Evolutionary conservation across 2,888 invertebrate species (phyloP).

Genomic region (Heliconius ismenius): DNA sequence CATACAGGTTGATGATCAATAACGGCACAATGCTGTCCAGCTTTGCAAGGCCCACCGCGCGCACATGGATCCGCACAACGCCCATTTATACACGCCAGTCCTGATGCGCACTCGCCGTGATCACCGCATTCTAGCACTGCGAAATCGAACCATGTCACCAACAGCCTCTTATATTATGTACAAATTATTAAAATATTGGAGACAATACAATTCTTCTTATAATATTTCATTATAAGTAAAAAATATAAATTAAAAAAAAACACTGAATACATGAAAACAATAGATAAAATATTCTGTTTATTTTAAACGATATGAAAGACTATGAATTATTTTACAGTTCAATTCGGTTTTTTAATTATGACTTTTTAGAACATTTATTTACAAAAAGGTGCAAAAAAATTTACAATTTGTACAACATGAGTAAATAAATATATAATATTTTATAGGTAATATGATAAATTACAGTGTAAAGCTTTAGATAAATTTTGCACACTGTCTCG

Average conservation of each 20-base stretch:
- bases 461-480: conserved; percentile 57
- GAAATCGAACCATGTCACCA: conserved; percentile 43
- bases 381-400: conserved; percentile 2
- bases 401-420: conserved; percentile 5
- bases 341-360: background rate
- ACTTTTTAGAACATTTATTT: background rate
- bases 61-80: conserved; percentile 92
- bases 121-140: conserved; percentile 91
- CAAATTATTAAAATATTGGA: conserved; percentile 41
- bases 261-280: background rate
- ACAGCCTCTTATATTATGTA: conserved; percentile 16
- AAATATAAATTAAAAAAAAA: background rate
- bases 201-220: background rate
- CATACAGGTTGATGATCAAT: conserved; percentile 92
- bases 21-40: conserved; percentile 90
- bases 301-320: background rate
- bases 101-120: conserved; percentile 89
- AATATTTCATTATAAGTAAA: background rate
- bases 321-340: background rate
- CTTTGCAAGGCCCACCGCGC: conserved; percentile 86
- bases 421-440: conserved; percentile 42
- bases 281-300: background rate
- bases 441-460: conserved; percentile 44
- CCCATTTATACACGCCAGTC: conserved; percentile 89
- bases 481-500: conserved; percentile 78